A percentile compares a stretch with the other conserved stretches of the same genome.
Conservation (phyloP, 2,797 vertebrate genomes). For the Sebastes trivittatus region DNA sequence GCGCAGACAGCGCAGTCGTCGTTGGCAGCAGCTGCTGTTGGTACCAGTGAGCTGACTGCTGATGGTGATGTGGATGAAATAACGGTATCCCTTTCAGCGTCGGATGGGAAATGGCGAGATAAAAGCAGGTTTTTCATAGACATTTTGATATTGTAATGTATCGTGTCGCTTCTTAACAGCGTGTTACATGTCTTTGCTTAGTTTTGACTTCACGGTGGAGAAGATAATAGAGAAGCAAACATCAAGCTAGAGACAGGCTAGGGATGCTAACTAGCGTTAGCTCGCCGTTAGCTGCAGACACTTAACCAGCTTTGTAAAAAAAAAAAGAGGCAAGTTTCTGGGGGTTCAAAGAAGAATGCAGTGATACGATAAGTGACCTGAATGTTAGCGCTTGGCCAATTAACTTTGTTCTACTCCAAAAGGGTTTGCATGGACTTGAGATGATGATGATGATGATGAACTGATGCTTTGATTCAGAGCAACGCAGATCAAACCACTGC, state of each 20-base stretch:
- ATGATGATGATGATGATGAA: slow-evolving; percentile 54
- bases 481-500: slow-evolving; percentile 64
- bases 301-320: slow-evolving; percentile 3
- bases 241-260: slow-evolving; percentile 27
- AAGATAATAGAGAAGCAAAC: neutral
- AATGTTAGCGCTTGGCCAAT: neutral
- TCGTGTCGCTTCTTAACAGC: fast-evolving
- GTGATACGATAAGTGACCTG: neutral
- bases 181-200: neutral
- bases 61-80: slow-evolving; percentile 55
- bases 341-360: neutral
- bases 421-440: slow-evolving; percentile 10
- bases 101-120: neutral
- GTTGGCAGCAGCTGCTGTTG: slow-evolving; percentile 28
- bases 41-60: neutral
- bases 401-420: neutral
- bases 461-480: slow-evolving; percentile 58
- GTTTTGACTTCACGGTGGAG: slow-evolving; percentile 1
- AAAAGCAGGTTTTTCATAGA: fast-evolving
- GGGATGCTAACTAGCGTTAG: slow-evolving; percentile 40
- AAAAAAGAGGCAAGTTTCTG: neutral
- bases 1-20: slow-evolving; percentile 28
- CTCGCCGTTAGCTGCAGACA: slow-evolving; percentile 34
- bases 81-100: slow-evolving; percentile 35
- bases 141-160: neutral